Evolutionary conservation across 2,888 invertebrate genomes (phyloP), one percentile per base, ranked within the genome.

Genomic region (Cyclophora punctaria): DNA sequence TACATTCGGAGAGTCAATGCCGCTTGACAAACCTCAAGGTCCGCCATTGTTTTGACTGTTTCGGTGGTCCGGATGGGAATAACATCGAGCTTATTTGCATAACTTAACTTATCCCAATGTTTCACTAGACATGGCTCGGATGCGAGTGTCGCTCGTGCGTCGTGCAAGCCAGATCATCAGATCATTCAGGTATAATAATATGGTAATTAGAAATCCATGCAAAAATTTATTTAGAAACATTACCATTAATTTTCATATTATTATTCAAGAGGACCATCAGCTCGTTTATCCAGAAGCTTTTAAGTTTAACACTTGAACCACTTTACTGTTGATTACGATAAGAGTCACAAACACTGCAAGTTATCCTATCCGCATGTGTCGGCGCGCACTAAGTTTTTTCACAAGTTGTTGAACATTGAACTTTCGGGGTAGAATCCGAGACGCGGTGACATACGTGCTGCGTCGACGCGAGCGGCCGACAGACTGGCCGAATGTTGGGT

Each of bases 171-270:
- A 86, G 78, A 83, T 76, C 73, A 81, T 80, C 78, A 73, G 71
- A 71, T 75, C 78, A 78, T 82, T 66, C 76, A 76, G 58, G 73
- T 69, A 79, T 63, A 67, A 74, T 44, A 71, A 50, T 62, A 57
- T 68, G 70, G 75, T 57, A 72, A 65, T 71, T 60, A 71, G 74
- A 68, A 66, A 78, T 73, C 71, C 70, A 84, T 84, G 84, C 84
- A 84, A 75, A 75, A 65, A 73, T 64, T 70, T 71, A 64, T 65
- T 61, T 70, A 69, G 68, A 75, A 72, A 61, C 56, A 76, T 88
- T 88, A 88, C 87, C 87, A 79, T 83, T 82, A 71, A 88, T 87
- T 88, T 87, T 86, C 87, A 88, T 87, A 78, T 82, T 87, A 85
- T 71, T 83, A 77, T 88, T 87, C 83, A 87, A 84, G 74, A 85